Evolutionary conservation across 2,113 vertebrate species (phyloP), one percentile per base, ranked within the genome.

Genomic region (Anolis carolinensis): DNA sequence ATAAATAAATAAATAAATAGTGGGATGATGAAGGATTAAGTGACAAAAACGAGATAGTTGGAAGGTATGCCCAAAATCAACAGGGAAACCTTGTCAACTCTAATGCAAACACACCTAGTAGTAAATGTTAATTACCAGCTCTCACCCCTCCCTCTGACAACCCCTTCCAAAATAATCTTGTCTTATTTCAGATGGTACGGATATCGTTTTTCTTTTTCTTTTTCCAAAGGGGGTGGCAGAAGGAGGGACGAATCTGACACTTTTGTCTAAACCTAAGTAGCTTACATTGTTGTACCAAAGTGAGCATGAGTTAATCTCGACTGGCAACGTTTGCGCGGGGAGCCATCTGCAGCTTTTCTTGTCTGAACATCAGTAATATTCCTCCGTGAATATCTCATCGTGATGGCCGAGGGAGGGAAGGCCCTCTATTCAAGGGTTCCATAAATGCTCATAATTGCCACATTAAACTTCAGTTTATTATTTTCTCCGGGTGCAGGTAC

Each of bases 401-500:
- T 95, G 96, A 95, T 92, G 94, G 94, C 95, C 95, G 94, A 90
- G 86, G 91, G 91, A 92, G 87, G 89, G 95, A 74, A 86, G 92
- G 86, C 75, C 89, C 90, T 94, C 95, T 96, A 7, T 92, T 96
- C 96, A 93, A 97, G 97, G 97, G 97, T 95, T 96, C 97, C 97
- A 98, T 99, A 99, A 99, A 99, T 97, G 98, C 97, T 97, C 97
- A 98, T 99, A 99, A 99, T 99, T 99, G 98, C 97, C 95, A 96
- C 97, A 98, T 99, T 98, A 99, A 98, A 98, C 98, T 97, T 97
- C 96, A 97, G 98, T 99, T 98, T 99, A 99, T 99, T 99, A 99
- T 99, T 99, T 98, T 98, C 96, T 97, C 97, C 95, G 97, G 97
- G 97, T 97, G 98, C 98, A 99, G 98, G 98, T 99, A 98, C 97